These are phyloP conservation scores for Wasmannia auropunctata DNA, from an alignment of 1,140 invertebrate species.

Conservation along the genomic window DNA sequence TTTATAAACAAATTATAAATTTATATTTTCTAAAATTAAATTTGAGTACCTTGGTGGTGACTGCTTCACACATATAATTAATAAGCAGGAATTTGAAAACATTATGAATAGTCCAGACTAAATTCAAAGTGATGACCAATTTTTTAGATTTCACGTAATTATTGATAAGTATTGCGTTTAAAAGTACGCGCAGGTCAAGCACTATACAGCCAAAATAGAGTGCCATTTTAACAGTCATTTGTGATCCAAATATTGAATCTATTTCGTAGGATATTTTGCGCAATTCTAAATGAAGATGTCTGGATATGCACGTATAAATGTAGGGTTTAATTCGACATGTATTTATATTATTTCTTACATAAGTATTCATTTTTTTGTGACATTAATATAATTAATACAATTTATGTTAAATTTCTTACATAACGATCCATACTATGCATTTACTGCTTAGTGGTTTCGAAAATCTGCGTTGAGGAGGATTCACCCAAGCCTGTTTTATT, in stretches of 20 bases:
- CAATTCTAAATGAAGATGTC: slow-evolving; percentile 20
- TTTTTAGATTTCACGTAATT: background rate
- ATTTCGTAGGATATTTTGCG: slow-evolving; percentile 10
- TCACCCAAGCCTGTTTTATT: background rate
- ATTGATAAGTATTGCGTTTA: background rate
- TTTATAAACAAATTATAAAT: background rate
- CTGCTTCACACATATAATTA: background rate
- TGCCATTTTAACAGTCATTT: slow-evolving; percentile 7
- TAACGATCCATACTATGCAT: background rate
- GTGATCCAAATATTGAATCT: background rate
- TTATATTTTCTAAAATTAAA: background rate
- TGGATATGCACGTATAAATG: background rate
- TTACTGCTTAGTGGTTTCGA: background rate
- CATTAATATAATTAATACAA: background rate
- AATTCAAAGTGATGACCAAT: rapidly evolving
- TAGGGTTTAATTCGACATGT: background rate
- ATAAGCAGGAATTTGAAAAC: background rate
- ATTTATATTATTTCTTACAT: background rate
- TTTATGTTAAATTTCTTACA: background rate
- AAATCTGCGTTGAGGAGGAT: background rate
- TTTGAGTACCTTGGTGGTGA: background rate
- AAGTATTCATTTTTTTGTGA: background rate
- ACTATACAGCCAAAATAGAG: background rate
- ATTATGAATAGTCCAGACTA: background rate
- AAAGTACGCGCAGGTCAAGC: background rate